A percentile compares a stretch with the other conserved stretches of the same genome.
These are phyloP conservation scores for Adela reaumurella DNA, from an alignment of 2,888 invertebrate species.

Conservation along the genomic window DNA sequence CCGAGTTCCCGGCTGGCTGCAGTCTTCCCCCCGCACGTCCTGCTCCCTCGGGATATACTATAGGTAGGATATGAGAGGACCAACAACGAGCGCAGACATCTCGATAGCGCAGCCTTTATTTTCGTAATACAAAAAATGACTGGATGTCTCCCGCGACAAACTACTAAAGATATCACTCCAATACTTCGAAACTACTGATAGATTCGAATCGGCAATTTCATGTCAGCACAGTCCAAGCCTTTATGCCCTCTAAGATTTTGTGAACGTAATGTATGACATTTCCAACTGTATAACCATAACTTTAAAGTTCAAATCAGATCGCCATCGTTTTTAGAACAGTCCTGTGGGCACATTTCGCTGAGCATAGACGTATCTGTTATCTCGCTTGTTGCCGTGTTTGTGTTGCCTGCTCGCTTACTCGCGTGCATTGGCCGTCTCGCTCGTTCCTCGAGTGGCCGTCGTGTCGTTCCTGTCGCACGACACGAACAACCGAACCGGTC, in stretches of 20 bases:
- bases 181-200: constrained; percentile 25
- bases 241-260: not conserved
- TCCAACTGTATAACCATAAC: too few species aligned
- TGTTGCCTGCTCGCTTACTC: constrained; percentile 28
- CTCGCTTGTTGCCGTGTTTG: constrained; percentile 26
- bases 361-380: constrained; percentile 18
- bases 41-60: not conserved
- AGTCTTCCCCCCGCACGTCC: not conserved
- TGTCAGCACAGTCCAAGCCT: constrained; percentile 19
- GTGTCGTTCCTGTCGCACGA: constrained; percentile 16
- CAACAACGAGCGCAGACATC: not conserved
- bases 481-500: constrained; percentile 27
- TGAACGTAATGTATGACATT: too few species aligned
- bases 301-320: too few species aligned
- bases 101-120: constrained; percentile 4
- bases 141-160: constrained; percentile 13
- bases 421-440: constrained; percentile 19
- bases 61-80: not conserved
- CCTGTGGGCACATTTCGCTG: not conserved
- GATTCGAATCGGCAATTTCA: constrained; percentile 28
- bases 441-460: constrained; percentile 15
- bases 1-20: too few species aligned
- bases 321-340: not conserved
- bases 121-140: constrained; percentile 14
- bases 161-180: constrained; percentile 6